These are phyloP conservation scores for Lissocephala sabroskyi DNA, from an alignment of 2,888 invertebrate genomes.

Conservation along the genomic window DNA sequence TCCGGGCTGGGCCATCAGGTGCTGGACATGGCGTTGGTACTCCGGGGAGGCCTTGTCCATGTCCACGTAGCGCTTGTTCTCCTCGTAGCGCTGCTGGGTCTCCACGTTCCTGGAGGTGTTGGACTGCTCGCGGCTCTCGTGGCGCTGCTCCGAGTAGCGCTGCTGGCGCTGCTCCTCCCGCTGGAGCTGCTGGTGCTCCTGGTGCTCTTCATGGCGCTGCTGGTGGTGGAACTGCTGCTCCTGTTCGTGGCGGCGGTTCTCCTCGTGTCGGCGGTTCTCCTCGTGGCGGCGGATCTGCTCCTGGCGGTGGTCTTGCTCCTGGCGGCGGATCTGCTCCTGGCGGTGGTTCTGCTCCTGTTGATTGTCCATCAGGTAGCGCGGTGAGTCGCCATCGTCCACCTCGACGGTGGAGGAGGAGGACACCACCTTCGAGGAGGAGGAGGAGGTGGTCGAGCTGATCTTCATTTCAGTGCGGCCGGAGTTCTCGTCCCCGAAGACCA, in stretches of 20 bases:
- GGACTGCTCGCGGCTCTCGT: slow-evolving; percentile 65
- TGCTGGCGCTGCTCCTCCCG: slow-evolving; percentile 57
- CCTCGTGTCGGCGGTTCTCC: slow-evolving; percentile 57
- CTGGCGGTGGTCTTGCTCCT: slow-evolving; percentile 30
- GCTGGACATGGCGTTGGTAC: slow-evolving; percentile 68
- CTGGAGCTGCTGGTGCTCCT: slow-evolving; percentile 67
- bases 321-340: slow-evolving; percentile 2
- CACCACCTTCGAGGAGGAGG: slow-evolving; percentile 65
- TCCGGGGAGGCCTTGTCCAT: slow-evolving; percentile 70
- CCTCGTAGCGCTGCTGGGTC: slow-evolving; percentile 59
- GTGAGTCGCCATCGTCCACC: slow-evolving; percentile 42
- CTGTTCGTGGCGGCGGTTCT: slow-evolving; percentile 59
- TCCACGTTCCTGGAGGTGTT: slow-evolving; percentile 59
- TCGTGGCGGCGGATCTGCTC: too few relatives aligned
- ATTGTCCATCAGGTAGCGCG: slow-evolving; percentile 50
- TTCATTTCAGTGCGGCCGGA: slow-evolving; percentile 72
- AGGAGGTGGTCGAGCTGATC: slow-evolving; percentile 67
- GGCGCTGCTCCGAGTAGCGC: slow-evolving; percentile 61
- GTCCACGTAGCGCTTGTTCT: slow-evolving; percentile 68
- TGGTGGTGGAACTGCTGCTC: slow-evolving; percentile 65
- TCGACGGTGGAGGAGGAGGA: slow-evolving; percentile 63
- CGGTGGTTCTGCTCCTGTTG: slow-evolving; percentile 16
- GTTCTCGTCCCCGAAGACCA: slow-evolving; percentile 74
- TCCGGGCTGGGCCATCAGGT: slow-evolving; percentile 71
- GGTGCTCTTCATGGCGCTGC: slow-evolving; percentile 58